These are phyloP conservation scores for Eulemur macaco DNA, from an alignment of 2,113 vertebrate species.

Conservation along the genomic window DNA sequence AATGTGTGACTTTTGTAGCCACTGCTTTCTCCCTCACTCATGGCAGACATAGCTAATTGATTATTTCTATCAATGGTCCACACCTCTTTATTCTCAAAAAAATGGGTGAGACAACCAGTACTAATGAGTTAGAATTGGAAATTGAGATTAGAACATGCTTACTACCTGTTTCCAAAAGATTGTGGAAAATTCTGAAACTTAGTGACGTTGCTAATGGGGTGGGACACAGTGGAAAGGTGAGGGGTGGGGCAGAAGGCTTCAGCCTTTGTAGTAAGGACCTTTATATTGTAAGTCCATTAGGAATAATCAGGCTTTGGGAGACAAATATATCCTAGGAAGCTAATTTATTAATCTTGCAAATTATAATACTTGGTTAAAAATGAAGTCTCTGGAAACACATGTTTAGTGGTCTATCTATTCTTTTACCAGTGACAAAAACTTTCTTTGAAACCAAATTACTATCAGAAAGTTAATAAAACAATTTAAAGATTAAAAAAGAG, in stretches of 20 bases:
- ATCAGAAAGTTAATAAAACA: neutral
- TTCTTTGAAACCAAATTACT: neutral
- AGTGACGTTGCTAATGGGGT: neutral
- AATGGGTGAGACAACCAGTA: neutral
- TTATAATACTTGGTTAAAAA: neutral
- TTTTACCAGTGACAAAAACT: neutral
- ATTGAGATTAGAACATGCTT: neutral
- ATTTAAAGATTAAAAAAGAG: neutral
- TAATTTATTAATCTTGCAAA: neutral
- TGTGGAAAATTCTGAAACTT: neutral
- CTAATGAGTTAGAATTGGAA: neutral
- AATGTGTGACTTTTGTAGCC: neutral
- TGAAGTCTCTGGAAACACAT: neutral
- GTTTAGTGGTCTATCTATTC: neutral
- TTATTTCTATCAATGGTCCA: neutral
- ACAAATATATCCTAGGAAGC: neutral
- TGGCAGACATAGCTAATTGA: neutral
- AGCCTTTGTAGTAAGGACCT: neutral
- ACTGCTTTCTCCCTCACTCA: neutral
- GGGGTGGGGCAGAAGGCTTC: neutral
- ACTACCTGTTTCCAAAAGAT: neutral
- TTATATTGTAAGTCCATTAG: neutral
- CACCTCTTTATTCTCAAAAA: neutral
- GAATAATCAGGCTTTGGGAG: neutral
- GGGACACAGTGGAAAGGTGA: neutral